These are phyloP conservation scores for Cephalopachus bancanus DNA, from an alignment of 2,797 vertebrate genomes.

Conservation along the genomic window DNA sequence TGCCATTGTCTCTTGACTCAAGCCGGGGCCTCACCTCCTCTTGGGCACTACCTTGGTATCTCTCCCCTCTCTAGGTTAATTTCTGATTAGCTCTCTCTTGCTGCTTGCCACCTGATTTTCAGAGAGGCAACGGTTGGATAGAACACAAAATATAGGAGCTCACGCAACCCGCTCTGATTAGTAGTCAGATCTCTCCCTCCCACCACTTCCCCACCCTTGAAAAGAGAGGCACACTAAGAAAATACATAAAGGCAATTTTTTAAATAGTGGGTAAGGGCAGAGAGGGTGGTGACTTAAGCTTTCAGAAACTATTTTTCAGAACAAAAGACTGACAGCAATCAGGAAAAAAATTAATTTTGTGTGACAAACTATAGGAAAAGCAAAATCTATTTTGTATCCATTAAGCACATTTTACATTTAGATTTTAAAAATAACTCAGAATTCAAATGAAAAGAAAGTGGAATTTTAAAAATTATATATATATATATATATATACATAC, in stretches of 20 bases:
- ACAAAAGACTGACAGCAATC: background rate
- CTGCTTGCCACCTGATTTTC: background rate
- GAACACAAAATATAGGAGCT: background rate
- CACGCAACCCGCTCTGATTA: background rate
- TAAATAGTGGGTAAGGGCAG: background rate
- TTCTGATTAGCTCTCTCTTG: background rate
- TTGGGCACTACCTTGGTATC: background rate
- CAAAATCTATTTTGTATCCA: background rate
- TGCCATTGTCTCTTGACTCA: accelerated
- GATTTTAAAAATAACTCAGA: constrained; percentile 60
- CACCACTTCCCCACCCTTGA: accelerated
- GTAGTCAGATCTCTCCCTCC: background rate
- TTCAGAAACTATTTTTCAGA: constrained; percentile 54
- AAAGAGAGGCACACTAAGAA: background rate
- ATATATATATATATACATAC: background rate
- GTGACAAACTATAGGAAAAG: constrained; percentile 23
- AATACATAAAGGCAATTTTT: background rate
- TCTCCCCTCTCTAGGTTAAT: background rate
- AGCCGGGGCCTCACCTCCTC: background rate
- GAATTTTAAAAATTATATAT: background rate
- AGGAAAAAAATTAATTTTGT: constrained; percentile 3
- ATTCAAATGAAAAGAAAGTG: constrained; percentile 41
- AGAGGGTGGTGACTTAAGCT: background rate
- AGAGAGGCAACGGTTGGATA: background rate
- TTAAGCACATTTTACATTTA: constrained; percentile 32